Conservation (phyloP, 2,888 invertebrate genomes). For the Habrosyne pyritoides region DNA sequence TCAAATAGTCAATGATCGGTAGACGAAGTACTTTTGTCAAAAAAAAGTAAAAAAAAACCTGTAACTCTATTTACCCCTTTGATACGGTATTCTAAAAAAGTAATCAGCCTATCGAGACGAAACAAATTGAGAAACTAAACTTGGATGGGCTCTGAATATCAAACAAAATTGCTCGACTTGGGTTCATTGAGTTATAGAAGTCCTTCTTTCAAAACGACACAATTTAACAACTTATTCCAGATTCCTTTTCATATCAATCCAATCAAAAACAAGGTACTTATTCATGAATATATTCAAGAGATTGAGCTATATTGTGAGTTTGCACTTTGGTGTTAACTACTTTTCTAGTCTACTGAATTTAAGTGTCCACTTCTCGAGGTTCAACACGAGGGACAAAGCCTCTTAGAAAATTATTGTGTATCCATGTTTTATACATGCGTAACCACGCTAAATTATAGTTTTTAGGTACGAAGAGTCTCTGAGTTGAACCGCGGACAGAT, state of each 20-base stretch:
- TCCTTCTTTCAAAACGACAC: slow-evolving; percentile 39
- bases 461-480: no score
- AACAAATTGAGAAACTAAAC: slow-evolving; percentile 40
- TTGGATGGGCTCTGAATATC: slow-evolving; percentile 36
- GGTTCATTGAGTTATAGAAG: slow-evolving; percentile 50
- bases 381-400: no score
- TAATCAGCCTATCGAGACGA: slow-evolving; percentile 40
- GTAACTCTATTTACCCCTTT: slow-evolving; percentile 23
- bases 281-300: neutral
- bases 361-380: no score
- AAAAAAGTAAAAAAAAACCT: neutral
- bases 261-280: slow-evolving; percentile 10
- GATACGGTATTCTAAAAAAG: slow-evolving; percentile 27
- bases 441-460: no score
- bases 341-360: no score
- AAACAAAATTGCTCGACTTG: slow-evolving; percentile 12
- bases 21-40: neutral
- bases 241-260: slow-evolving; percentile 37
- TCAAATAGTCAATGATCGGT: neutral
- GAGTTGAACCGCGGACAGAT: no score
- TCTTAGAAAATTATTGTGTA: no score
- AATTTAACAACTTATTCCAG: slow-evolving; percentile 43
- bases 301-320: neutral
- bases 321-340: neutral
- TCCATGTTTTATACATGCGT: no score